Evolutionary conservation across 2,797 vertebrate genomes (phyloP), one percentile per base, ranked within the genome.

Genomic region (Esox lucius): DNA sequence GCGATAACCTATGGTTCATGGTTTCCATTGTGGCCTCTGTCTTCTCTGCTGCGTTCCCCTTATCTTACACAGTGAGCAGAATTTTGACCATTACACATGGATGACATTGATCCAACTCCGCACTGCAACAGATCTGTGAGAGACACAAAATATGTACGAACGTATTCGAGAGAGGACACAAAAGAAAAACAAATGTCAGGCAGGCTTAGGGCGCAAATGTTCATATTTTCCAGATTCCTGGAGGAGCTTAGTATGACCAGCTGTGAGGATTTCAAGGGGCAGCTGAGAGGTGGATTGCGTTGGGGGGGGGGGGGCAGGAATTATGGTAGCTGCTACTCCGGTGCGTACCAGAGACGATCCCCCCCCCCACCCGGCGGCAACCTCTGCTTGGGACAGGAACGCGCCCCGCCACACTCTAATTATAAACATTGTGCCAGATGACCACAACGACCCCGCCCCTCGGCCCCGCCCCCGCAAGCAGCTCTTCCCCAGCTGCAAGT

Each of bases 351-450:
- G 26, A 56, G n/a, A 68, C 70, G 35, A 31, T n/a, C n/a, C n/a
- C n/a, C n/a, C n/a, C 70, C 61, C 56, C 68, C 67, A 9, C 56
- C 42, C 73, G 78, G 80, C 80, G 81, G 80, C 67, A 71, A 71
- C 67, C 74, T 49, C 26, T 22, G 1, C 28, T 17, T 26, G 19
- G 26, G n/a, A 42, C 24, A 33, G 17, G 42, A 42, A 26, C n/a
- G 22, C 22, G 26, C 53, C 35, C 33, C 42, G 42, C 15, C 67
- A 19, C 39, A 26, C 31, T 53, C 62, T 59, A 49, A 75, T 49
- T 53, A 70, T 70, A 78, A 75, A 78, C 80, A 75, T 33, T 15
- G 53, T 31, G 68, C 69, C 53, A 68, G 73, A 66, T 33, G 15
- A 33, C 15, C 33, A 4, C 22, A 4, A 4, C 61, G 22, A 24